Evolutionary conservation across 2,888 invertebrate species (phyloP).

Genomic region (Yponomeuta sedellus): DNA sequence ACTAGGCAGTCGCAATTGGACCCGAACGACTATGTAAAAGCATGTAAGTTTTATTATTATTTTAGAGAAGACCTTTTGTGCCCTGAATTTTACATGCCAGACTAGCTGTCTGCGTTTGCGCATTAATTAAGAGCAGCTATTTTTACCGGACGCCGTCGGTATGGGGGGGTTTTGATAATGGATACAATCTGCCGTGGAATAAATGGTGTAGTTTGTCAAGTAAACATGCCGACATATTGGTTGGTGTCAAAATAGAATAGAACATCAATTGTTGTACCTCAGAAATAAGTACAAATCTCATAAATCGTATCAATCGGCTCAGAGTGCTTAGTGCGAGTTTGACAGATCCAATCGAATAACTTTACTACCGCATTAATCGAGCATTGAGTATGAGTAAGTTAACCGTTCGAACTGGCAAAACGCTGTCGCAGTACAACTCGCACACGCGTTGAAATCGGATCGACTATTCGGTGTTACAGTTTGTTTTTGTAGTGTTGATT

Average conservation of each 20-base stretch:
- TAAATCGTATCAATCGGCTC: background rate
- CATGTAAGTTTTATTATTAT: background rate
- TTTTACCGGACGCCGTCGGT: slow-evolving; percentile 39
- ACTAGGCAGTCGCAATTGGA: too few relatives aligned
- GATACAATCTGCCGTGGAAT: background rate
- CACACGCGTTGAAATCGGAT: too few relatives aligned
- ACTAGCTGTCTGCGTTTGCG: slow-evolving; percentile 50
- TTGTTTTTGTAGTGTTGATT: too few relatives aligned
- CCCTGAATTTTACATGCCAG: slow-evolving; percentile 19
- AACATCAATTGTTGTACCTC: background rate
- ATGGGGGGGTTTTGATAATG: slow-evolving; percentile 22
- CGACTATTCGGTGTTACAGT: too few relatives aligned
- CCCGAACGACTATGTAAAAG: too few relatives aligned
- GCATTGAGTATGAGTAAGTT: too few relatives aligned
- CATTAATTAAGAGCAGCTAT: slow-evolving; percentile 47
- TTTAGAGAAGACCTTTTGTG: background rate
- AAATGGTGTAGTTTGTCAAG: background rate
- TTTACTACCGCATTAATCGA: too few relatives aligned
- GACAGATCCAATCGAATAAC: too few relatives aligned
- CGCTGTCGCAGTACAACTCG: too few relatives aligned
- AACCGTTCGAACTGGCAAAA: too few relatives aligned
- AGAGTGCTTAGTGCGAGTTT: too few relatives aligned
- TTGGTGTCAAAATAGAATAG: background rate
- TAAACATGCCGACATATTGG: background rate
- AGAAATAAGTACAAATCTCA: background rate